Base-by-base conservation (phyloP, 53 echinoderm and acorn worm genomes). In the Zoroaster sp. region DNA sequence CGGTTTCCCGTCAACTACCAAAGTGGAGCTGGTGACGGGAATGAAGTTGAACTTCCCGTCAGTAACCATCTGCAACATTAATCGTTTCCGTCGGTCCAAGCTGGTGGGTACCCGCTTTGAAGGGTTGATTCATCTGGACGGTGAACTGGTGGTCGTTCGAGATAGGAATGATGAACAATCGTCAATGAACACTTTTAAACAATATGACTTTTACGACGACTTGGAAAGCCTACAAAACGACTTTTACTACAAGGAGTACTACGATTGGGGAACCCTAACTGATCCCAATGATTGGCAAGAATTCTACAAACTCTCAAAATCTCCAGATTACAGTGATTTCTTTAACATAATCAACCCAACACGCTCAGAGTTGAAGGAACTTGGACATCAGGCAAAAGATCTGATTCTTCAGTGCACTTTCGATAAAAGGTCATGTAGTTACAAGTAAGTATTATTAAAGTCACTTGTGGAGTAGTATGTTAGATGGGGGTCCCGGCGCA, bases 331-430 rank as follows among this genome's bases (percentile, higher is more conserved):
- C 74, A 96, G 96, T 52, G 96, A 96, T 40, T 83, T 96, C 36
- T 34, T 92, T 7, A 88, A 94, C n/a, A 86, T 96, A 10, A 87
- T 90, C 23, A 96, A 92, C 36, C 94, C 93, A 3, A 94, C 92
- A 0, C 73, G 77, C 28, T 72, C 88, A 15, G 96, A 96, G 74
- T 69, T 96, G 21, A 59, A 66, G 46, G 75, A 83, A 8, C 72
- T 75, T 31, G 96, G 96, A 17, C 96, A 94, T 70, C 66, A 92
- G 47, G 87, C 96, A 0, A 78, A 90, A 66, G 92, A 96, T 11
- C 90, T 96, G 53, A 96, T 96, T n/a, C 77, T 96, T 0, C 96
- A 96, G 85, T 96, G 96, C 42, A 96, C 96, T 14, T 96, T 94
- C 40, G 96, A 96, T 36, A 96, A 96, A 71, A 75, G 87, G 45